Evolutionary conservation across 2,888 invertebrate genomes (phyloP).

Genomic region (Apamea anceps): DNA sequence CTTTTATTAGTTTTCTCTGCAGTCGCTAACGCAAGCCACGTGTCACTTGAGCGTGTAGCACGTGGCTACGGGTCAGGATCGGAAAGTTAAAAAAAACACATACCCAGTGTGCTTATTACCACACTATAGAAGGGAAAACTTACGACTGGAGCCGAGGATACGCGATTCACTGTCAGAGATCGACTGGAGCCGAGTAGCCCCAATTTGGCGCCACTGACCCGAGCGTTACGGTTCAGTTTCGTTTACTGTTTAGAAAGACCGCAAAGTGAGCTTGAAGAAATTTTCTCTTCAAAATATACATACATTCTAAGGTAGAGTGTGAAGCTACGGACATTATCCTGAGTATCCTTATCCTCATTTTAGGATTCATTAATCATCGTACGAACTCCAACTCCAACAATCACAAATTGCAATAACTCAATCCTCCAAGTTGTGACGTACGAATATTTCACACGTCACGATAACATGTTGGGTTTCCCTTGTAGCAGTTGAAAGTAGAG

Average conservation of each 20-base stretch:
- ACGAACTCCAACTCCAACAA: not conserved
- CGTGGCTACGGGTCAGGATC: not conserved
- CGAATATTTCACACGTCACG: slow-evolving; percentile 20
- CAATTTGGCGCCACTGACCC: not conserved
- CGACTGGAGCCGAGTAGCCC: not conserved
- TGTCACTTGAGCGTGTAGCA: not conserved
- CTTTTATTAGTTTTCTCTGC: not conserved
- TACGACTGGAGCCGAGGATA: not conserved
- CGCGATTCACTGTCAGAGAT: not conserved
- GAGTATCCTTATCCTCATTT: not conserved
- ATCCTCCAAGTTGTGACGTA: slow-evolving; percentile 8
- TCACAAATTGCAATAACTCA: slow-evolving; percentile 21
- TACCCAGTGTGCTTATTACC: too few relatives aligned
- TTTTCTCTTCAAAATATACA: not conserved
- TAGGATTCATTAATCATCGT: not conserved
- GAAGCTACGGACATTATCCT: not conserved
- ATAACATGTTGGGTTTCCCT: not conserved
- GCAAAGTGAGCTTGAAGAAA: not conserved
- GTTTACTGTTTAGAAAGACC: not conserved
- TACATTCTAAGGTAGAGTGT: not conserved
- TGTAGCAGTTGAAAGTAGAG: not conserved
- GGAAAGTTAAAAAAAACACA: not conserved
- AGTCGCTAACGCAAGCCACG: not conserved
- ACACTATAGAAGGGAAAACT: too few relatives aligned
- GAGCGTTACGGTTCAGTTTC: not conserved